A percentile compares a stretch with the other conserved stretches of the same genome.
Evolutionary conservation across 2,888 invertebrate species (phyloP).

Genomic region (Eristalis tenax): DNA sequence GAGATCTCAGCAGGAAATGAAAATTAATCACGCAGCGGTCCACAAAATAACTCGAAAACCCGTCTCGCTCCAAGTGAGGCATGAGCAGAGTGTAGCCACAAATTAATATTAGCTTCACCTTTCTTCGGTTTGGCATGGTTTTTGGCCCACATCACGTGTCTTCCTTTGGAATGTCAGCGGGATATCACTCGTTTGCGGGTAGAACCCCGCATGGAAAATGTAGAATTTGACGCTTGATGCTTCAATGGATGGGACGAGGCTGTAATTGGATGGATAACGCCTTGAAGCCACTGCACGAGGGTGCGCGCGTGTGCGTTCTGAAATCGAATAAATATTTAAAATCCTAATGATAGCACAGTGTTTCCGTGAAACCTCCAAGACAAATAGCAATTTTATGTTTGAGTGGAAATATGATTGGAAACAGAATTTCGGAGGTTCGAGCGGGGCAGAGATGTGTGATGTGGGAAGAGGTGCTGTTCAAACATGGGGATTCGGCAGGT

Average conservation of each 20-base stretch:
- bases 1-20: neutral
- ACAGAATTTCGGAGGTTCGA: neutral
- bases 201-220: conserved; percentile 1
- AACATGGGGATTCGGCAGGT: neutral
- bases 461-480: neutral
- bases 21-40: conserved; percentile 28
- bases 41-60: conserved; percentile 6
- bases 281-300: neutral
- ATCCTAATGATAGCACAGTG: neutral
- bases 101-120: conserved; percentile 15
- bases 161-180: conserved; percentile 13
- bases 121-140: neutral
- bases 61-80: neutral
- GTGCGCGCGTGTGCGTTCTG: neutral
- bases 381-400: conserved; percentile 1
- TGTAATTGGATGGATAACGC: conserved; percentile 27
- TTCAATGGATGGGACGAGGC: neutral
- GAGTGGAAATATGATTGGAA: conserved; percentile 17
- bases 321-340: conserved; percentile 17
- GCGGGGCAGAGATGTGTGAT: neutral
- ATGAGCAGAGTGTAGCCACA: neutral
- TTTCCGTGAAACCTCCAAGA: neutral
- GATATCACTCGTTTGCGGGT: conserved; percentile 13
- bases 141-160: conserved; percentile 10
- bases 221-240: conserved; percentile 1